Conservation (phyloP, 2,888 invertebrate genomes). For the Patella ulyssiponensis region DNA sequence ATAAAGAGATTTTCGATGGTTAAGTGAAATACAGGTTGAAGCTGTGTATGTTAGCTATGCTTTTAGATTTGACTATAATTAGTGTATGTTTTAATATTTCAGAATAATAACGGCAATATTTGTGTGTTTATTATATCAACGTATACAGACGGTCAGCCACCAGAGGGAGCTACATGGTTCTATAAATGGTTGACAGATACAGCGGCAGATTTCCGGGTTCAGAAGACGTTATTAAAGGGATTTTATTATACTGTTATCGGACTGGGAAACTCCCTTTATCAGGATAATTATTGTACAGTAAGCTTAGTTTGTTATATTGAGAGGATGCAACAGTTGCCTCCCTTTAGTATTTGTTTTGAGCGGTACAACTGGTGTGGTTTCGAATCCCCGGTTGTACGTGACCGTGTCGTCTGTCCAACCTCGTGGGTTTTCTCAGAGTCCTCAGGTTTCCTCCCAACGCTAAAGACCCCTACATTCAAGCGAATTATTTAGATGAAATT, state of each 20-base stretch:
- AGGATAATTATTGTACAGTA: slow-evolving; percentile 62
- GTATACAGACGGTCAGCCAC: slow-evolving; percentile 75
- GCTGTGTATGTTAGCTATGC: too few species aligned
- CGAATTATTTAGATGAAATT: too few species aligned
- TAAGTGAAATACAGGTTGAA: too few species aligned
- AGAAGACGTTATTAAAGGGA: slow-evolving; percentile 73
- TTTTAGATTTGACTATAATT: too few species aligned
- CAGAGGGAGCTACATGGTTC: slow-evolving; percentile 74
- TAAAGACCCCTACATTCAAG: too few species aligned
- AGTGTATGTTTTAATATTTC: slow-evolving; percentile 5
- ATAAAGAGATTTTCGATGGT: too few species aligned
- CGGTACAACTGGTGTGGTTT: too few species aligned
- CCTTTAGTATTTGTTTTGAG: too few species aligned
- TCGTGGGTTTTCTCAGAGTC: too few species aligned
- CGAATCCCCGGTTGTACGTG: too few species aligned
- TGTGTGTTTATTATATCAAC: slow-evolving; percentile 75
- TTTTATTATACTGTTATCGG: slow-evolving; percentile 75
- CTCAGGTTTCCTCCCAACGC: too few species aligned
- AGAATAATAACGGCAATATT: slow-evolving; percentile 43
- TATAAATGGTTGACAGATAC: slow-evolving; percentile 75
- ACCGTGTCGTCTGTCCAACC: too few species aligned
- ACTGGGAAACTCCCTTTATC: slow-evolving; percentile 75
- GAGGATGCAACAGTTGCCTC: neutral
- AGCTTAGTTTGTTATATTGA: slow-evolving; percentile 22
- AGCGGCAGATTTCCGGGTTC: slow-evolving; percentile 75